Conservation (phyloP, 1,140 invertebrate genomes). For the Stratiolaelaps scimitus region DNA sequence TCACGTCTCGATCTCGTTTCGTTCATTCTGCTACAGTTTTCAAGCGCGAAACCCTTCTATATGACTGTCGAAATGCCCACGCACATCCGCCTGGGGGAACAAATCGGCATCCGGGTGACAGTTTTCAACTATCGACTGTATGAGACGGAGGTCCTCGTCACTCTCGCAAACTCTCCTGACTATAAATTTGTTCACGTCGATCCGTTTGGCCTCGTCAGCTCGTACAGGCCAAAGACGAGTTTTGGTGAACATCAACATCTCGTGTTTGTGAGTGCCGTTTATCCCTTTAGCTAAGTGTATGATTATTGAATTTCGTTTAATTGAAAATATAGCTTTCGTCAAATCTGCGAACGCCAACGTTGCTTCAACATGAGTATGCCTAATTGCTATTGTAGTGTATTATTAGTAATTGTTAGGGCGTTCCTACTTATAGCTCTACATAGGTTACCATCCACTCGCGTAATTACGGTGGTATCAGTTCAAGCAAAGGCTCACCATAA, state of each 20-base stretch:
- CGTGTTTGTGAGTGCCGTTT: slow-evolving; percentile 63
- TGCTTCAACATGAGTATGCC: too few species aligned
- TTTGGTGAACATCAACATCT: slow-evolving; percentile 87
- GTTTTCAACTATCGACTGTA: slow-evolving; percentile 84
- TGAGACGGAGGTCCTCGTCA: slow-evolving; percentile 56
- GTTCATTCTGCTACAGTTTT: slow-evolving; percentile 48
- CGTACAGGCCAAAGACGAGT: slow-evolving; percentile 61
- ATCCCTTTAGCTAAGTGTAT: slow-evolving; percentile 23
- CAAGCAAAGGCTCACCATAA: slow-evolving; percentile 43
- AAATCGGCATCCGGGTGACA: slow-evolving; percentile 76
- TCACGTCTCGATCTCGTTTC: background rate
- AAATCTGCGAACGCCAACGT: too few species aligned
- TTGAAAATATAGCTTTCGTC: background rate
- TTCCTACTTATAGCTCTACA: too few species aligned
- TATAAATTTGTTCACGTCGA: slow-evolving; percentile 92
- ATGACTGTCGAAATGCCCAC: slow-evolving; percentile 86
- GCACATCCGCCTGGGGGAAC: slow-evolving; percentile 71
- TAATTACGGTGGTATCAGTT: background rate
- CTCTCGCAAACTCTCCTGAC: slow-evolving; percentile 65
- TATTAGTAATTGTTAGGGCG: too few species aligned
- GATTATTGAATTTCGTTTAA: too few species aligned
- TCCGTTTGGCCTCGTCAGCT: slow-evolving; percentile 64
- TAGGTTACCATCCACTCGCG: too few species aligned
- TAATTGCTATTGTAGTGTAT: too few species aligned
- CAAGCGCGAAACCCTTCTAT: slow-evolving; percentile 75